phyloP scores from a whole-genome alignment of 2,797 vertebrate genomes.

The Mionectes olivaceus region DNA sequence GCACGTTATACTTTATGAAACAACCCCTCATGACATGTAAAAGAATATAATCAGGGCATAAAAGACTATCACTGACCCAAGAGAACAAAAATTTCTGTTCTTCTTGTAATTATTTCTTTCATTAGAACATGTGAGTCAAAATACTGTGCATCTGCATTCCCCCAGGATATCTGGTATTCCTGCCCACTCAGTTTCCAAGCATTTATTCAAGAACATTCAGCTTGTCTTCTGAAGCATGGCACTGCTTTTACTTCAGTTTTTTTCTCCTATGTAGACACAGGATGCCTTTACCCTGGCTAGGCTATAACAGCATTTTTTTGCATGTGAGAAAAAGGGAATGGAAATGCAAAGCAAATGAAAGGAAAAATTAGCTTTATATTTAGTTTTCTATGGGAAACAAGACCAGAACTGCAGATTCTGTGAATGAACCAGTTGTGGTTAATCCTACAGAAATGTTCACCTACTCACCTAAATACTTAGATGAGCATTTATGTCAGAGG shows the following conservation, averaged over 20 bases:
- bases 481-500: background rate
- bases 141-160: background rate
- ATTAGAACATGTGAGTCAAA: background rate
- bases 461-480: background rate
- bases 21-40: background rate
- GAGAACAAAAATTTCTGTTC: background rate
- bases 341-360: background rate
- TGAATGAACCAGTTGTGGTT: background rate
- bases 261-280: background rate
- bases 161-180: background rate
- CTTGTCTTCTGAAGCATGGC: background rate
- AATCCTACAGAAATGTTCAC: background rate
- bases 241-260: background rate
- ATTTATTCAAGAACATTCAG: background rate
- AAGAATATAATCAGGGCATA: background rate
- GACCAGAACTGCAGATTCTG: background rate
- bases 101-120: background rate
- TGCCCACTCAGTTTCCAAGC: background rate
- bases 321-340: background rate
- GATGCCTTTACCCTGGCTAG: background rate
- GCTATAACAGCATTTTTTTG: background rate
- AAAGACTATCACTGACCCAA: background rate
- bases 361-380: background rate
- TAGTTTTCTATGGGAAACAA: background rate
- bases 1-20: background rate